Evolutionary conservation across 2,113 vertebrate genomes (phyloP).

Genomic region (Tretioscincus oriximinensis): DNA sequence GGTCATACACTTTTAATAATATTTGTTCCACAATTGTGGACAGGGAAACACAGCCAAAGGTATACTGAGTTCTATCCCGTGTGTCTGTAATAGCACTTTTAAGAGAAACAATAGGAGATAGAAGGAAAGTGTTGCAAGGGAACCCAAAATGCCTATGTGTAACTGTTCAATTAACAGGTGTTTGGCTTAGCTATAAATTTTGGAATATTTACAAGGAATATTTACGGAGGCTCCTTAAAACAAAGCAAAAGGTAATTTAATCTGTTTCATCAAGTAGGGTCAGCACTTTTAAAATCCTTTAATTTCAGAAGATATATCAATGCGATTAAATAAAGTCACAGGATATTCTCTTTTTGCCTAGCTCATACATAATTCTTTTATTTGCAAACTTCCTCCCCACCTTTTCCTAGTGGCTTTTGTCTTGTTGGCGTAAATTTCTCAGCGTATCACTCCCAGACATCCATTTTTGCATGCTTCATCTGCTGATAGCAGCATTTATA

Average conservation of each 20-base stretch:
- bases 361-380: neutral
- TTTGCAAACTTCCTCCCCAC: neutral
- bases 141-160: neutral
- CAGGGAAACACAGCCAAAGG: too few relatives aligned
- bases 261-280: neutral
- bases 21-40: too few relatives aligned
- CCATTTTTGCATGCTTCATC: neutral
- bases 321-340: neutral
- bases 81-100: too few relatives aligned
- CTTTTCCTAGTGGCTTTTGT: neutral
- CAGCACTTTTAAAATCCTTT: neutral
- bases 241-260: neutral
- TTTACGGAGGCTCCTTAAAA: neutral
- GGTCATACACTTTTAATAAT: too few relatives aligned
- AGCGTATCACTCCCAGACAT: neutral
- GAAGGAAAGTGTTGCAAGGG: neutral
- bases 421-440: rapidly evolving
- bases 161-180: neutral
- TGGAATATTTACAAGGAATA: neutral
- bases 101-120: neutral
- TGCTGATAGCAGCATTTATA: neutral
- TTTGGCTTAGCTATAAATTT: neutral
- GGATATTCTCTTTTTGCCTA: neutral
- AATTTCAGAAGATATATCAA: neutral
- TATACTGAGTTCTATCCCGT: too few relatives aligned